phyloP scores from a whole-genome alignment of 2,797 vertebrate genomes.

The Diglossa cyanea region DNA sequence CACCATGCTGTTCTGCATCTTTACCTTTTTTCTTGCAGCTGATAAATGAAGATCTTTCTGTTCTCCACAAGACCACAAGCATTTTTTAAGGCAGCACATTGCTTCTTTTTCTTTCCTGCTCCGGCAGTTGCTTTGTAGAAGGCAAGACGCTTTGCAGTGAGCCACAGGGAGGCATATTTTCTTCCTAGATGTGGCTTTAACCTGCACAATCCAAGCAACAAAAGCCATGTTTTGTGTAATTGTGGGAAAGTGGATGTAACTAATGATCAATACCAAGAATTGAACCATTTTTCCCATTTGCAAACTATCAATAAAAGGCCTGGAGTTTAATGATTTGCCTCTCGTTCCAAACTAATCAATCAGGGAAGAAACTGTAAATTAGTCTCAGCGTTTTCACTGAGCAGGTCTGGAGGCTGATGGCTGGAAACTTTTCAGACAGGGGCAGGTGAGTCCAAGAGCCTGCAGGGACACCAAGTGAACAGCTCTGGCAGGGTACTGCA shows the following conservation, averaged over 20 bases:
- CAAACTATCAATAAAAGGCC: not conserved
- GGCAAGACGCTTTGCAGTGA: not conserved
- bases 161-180: not conserved
- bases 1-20: not conserved
- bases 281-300: not conserved
- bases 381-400: accelerated
- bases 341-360: not conserved
- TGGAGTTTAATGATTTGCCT: not conserved
- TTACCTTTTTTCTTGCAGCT: not conserved
- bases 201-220: not conserved
- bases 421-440: not conserved
- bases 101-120: not conserved
- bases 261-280: not conserved
- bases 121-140: not conserved
- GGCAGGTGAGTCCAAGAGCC: accelerated
- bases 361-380: not conserved
- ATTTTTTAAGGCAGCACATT: not conserved
- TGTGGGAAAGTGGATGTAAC: not conserved
- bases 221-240: not conserved
- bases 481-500: not conserved
- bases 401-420: not conserved
- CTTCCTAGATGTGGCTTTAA: not conserved
- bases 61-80: not conserved
- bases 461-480: not conserved
- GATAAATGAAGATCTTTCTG: not conserved